Evolutionary conservation across 2,797 vertebrate genomes (phyloP), one percentile per base, ranked within the genome.

Genomic region (Pelochelys cantorii): DNA sequence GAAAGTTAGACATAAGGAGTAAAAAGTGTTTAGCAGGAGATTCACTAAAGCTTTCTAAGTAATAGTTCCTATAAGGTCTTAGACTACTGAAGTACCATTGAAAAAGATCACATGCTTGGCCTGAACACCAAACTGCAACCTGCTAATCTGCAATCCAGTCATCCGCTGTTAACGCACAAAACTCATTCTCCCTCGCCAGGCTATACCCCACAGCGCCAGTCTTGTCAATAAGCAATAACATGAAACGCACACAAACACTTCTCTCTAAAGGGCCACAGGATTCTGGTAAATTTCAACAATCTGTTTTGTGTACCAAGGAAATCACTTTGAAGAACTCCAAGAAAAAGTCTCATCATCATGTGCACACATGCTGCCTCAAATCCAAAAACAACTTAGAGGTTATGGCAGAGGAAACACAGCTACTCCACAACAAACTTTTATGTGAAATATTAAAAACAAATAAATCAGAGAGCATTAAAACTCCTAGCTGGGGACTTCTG

Each of bases 1-100:
- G 94, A 85, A 68, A 96, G 96, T 96, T 96, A 95, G 85, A 80
- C 87, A 96, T 93, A 97, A 93, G 85, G 92, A 93, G 88, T 92
- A 93, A n/a, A 90, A 60, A 88, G 81, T 25, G 88, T 77, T 95
- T 79, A 12, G 86, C 60, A 20, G 82, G 31, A 89, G 54, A 93
- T 75, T 59, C 85, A 88, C 79, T 88, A 52, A 84, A 93, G 82
- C 27, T 94, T 93, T 95, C 82, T 83, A 88, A 59, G 85, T 85
- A 92, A 68, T 37, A 90, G 62, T 34, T 90, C 84, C 79, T 1
- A 1, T 1, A 3, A 1, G 90, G n/a, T 83, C 94, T 95, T 86
- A 79, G 77, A 65, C 18, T 6, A 53, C 77, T 92, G 42, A 1
- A 5, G 37, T 68, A 89, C 75, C 81, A 79, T 88, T 1, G 0